Base-by-base conservation (phyloP, 1,140 invertebrate genomes). In the Hestina assimilis region DNA sequence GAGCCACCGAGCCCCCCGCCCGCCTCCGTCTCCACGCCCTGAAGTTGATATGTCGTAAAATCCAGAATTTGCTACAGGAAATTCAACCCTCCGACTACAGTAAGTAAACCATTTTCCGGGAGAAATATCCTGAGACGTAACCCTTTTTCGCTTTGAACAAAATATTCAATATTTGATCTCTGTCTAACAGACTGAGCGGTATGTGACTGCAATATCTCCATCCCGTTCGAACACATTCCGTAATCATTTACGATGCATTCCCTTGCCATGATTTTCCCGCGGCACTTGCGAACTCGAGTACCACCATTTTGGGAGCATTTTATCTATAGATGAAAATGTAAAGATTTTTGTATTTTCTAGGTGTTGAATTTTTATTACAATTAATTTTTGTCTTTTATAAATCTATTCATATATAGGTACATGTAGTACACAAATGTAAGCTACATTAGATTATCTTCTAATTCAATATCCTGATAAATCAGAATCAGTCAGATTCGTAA, bases 211-310 rank as follows among this genome's bases (percentile, higher is more conserved):
- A 85, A 77, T 84, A 76, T 74, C 63, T 46, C 82, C 57, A 70
- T 87, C 83, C 66, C 81, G 62, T 72, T 86, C 83, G 54, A 60
- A 59, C 82, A 81, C 83, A 86, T 83, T 83, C 75, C 79, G 80
- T 84, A 83, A 86, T 86, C 77, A 88, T 88, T 88, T 88, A 85
- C 79, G 79, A 85, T 88, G 85, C 85, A 87, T 88, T 87, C 85
- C 70, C 83, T 80, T 80, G 80, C 76, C 77, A 87, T 85, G 85
- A 85, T 88, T 88, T 85, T 85, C 79, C 79, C 76, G 75, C 79
- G 79, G 72, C 72, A 83, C 76, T 80, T 72, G 69, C 63, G 69
- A 76, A 73, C 62, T 66, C 60, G 69, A 74, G 72, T 79, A 78
- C 59, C 66, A 72, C 69, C 65, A 68, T 73, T 78, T 75, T 75